phyloP scores from a whole-genome alignment of 2,797 vertebrate genomes.

The Periparus ater region DNA sequence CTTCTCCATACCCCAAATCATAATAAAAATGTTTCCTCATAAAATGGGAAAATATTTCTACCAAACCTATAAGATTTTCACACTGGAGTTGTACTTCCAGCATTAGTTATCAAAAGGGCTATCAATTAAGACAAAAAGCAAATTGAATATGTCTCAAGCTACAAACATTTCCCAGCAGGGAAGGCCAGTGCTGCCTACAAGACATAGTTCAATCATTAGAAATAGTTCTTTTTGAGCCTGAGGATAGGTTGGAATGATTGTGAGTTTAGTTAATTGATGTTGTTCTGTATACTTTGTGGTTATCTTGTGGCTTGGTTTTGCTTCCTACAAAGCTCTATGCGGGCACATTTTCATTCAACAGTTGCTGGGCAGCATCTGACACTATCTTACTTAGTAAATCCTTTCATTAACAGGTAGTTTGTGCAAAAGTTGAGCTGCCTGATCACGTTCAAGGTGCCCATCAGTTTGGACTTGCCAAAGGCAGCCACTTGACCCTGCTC shows the following conservation, averaged over 20 bases:
- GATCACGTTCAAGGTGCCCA: slow-evolving; percentile 72
- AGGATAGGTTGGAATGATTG: not conserved
- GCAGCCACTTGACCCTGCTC: slow-evolving; percentile 87
- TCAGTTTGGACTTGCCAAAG: slow-evolving; percentile 87
- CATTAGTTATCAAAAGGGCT: not conserved
- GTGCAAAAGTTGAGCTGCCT: slow-evolving; percentile 68
- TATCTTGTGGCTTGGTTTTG: not conserved
- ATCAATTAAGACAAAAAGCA: not conserved
- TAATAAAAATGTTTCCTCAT: not conserved
- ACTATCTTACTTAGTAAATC: not conserved
- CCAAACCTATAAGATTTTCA: not conserved
- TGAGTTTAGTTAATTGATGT: not conserved
- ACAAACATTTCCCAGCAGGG: not conserved
- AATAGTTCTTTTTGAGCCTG: not conserved
- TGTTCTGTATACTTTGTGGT: not conserved
- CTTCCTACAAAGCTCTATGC: not conserved
- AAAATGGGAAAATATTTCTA: not conserved
- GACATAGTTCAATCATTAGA: not conserved
- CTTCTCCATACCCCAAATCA: not conserved
- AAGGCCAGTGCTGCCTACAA: not conserved
- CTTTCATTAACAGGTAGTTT: slow-evolving; percentile 74
- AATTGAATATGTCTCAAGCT: not conserved
- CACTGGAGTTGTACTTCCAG: not conserved
- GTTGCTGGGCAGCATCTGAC: not conserved
- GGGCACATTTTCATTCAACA: not conserved